Base-by-base conservation (phyloP, 2,797 vertebrate species). In the Lycodopsis pacificus region DNA sequence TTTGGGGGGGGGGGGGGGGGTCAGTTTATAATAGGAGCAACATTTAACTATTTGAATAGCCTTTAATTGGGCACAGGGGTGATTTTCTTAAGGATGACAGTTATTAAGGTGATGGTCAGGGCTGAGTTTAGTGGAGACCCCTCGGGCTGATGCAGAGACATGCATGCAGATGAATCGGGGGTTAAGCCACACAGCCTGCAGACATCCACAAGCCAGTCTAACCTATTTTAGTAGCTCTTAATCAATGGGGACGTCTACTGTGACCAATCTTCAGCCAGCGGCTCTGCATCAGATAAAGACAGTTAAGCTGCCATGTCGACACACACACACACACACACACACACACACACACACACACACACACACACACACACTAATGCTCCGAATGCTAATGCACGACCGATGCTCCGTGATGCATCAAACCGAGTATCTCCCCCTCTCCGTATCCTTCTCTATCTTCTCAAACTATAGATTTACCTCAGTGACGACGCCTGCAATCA, bases 221-320 rank as follows among this genome's bases (percentile, higher is more conserved):
- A 22, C 38, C 2, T 17, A 7, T 53, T 7, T 59, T 15, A 17
- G 59, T 64, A 34, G n/a, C 69, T 76, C 40, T 77, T 75, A 81
- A 81, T 86, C 72, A 13, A 36, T n/a, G 14, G 25, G 48, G 49
- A 64, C 58, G 59, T 66, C 42, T 77, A 9, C 54, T 61, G 70
- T 74, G 54, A 34, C 75, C 64, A 32, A 12, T 69, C 59, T 72
- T 32, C 25, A n/a, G 36, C 69, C 82, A 71, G 59, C 56, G 67
- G 74, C 64, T 25, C 48, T 30, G 32, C 68, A 71, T 84, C 72
- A 81, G 74, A 89, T 86, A 80, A 86, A 79, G 71, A 70, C 73
- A 79, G 61, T 81, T 77, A 79, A 82, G 77, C 81, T 81, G 80
- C 81, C 71, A 78, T 83, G 65, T 76, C 59, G 74, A 87, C 71